Evolutionary conservation across 2,113 vertebrate species (phyloP).

Genomic region (Corythoichthys intestinalis): DNA sequence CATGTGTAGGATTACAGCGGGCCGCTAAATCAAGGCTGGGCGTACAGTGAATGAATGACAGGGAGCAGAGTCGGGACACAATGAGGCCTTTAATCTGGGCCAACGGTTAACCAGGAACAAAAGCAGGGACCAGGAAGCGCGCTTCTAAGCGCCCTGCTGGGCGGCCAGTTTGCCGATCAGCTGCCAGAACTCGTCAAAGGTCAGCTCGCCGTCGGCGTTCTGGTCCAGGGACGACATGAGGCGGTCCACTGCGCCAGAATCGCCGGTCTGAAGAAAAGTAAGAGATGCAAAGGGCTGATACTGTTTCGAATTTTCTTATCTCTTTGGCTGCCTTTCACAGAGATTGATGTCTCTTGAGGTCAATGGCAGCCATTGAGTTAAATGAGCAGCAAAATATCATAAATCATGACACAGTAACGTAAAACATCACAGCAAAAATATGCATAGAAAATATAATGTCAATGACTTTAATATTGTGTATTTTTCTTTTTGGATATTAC

Average conservation of each 20-base stretch:
- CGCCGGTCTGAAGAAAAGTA: conserved; percentile 54
- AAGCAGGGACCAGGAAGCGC: not conserved
- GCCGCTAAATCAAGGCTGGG: conserved; percentile 51
- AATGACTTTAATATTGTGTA: too few relatives aligned
- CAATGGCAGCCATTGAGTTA: too few relatives aligned
- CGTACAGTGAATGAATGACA: conserved; percentile 55
- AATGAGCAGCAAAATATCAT: too few relatives aligned
- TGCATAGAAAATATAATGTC: too few relatives aligned
- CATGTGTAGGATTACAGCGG: conserved; percentile 42
- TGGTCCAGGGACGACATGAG: conserved; percentile 73
- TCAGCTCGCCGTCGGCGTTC: conserved; percentile 74
- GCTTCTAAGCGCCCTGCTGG: conserved; percentile 49
- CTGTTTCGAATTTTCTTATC: too few relatives aligned
- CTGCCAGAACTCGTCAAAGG: conserved; percentile 76
- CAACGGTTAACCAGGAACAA: conserved; percentile 44
- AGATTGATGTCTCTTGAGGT: too few relatives aligned
- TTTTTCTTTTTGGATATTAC: too few relatives aligned
- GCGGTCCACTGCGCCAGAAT: conserved; percentile 55
- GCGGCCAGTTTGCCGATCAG: conserved; percentile 71
- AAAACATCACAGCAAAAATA: too few relatives aligned
- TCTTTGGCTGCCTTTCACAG: too few relatives aligned
- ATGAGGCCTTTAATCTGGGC: conserved; percentile 56
- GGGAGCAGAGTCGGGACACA: conserved; percentile 38
- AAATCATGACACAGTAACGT: too few relatives aligned
- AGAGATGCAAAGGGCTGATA: conserved; percentile 4